Evolutionary conservation across 2,888 invertebrate species (phyloP), one percentile per base, ranked within the genome.

Genomic region (Selenia dentaria): DNA sequence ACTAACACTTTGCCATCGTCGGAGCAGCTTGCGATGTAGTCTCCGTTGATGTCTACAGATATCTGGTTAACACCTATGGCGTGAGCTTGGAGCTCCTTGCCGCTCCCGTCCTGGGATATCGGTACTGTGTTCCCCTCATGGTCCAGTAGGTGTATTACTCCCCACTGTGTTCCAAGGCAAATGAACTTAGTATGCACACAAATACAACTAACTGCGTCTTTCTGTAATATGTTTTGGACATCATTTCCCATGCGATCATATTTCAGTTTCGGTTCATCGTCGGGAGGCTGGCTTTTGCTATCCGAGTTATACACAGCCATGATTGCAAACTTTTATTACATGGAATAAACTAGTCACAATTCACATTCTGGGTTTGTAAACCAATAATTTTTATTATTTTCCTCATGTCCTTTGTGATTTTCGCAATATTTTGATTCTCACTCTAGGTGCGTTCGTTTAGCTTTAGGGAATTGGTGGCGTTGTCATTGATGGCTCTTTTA

Each of bases 121-220:
- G 91, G 89, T 10, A 93, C 93, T 0, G 89, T 92, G 79, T 98
- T 97, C 0, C 98, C 99, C 72, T 96, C 95, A 80, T 98, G 98
- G 78, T 99, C 98, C 42, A 99, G 80, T 44, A 99, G 89, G 74
- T 98, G 95, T 43, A 99, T 95, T 53, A 94, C 93, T 1, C 99
- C 99, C 94, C 96, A 96, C 74, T 96, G 96, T 8, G 98, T 97
- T 14, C 98, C 99, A 52, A 99, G 88, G 65, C 97, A 97, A 37
- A 98, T 92, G 83, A 98, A 98, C 95, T 98, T 98, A 5, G 97
- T 94, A 84, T 98, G 98, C 28, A 98, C 97, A 52, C 97, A 96
- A 67, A 98, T 95, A 76, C 98, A 98, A 74, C 97, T 98, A 43
- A 93, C 91, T 36, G 97, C 97, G 60, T 96, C 95, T 70, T 95